A percentile compares a stretch with the other conserved stretches of the same genome.
Evolutionary conservation across 30 jellyfish, hydroid and myxozoan genomes (phyloP).

Genomic region (Cassiopea andromeda): DNA sequence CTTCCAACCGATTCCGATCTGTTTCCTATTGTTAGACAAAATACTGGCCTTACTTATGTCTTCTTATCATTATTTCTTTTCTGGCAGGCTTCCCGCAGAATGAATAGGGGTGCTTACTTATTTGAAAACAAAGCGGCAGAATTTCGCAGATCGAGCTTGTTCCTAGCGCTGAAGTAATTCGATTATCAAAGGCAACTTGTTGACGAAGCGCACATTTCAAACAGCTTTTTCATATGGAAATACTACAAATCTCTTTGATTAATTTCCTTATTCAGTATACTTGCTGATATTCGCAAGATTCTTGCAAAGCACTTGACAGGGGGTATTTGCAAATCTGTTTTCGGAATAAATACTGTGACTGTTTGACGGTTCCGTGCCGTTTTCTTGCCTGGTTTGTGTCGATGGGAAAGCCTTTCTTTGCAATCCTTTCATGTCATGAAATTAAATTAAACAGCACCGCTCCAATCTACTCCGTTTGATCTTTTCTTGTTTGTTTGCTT

Average conservation of each 20-base stretch:
- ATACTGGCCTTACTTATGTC: conserved; percentile 19
- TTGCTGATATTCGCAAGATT: conserved; percentile 28
- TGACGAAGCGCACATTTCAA: conserved; percentile 35
- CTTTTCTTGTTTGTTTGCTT: too few relatives aligned
- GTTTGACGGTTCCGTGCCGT: background rate
- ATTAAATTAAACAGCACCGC: background rate
- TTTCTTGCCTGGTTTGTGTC: conserved; percentile 1
- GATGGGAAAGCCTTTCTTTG: background rate
- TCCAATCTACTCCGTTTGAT: background rate
- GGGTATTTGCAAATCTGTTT: conserved; percentile 4
- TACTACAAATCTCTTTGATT: conserved; percentile 13
- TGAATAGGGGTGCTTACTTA: conserved; percentile 29
- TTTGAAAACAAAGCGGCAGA: background rate
- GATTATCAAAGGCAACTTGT: conserved; percentile 43
- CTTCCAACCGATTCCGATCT: conserved; percentile 35
- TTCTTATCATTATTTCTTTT: conserved; percentile 5
- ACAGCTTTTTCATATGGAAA: conserved; percentile 25
- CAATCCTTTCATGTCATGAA: background rate
- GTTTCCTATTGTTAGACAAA: conserved; percentile 37
- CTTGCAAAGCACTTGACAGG: conserved; percentile 20
- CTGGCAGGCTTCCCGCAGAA: conserved; percentile 60
- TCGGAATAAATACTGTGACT: background rate
- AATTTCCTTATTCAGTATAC: conserved; percentile 27
- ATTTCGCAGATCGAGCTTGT: conserved; percentile 25
- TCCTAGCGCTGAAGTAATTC: conserved; percentile 50